These are phyloP conservation scores for Pachyrhynchus sulphureomaculatus DNA, from an alignment of 1,140 invertebrate species.

Conservation along the genomic window DNA sequence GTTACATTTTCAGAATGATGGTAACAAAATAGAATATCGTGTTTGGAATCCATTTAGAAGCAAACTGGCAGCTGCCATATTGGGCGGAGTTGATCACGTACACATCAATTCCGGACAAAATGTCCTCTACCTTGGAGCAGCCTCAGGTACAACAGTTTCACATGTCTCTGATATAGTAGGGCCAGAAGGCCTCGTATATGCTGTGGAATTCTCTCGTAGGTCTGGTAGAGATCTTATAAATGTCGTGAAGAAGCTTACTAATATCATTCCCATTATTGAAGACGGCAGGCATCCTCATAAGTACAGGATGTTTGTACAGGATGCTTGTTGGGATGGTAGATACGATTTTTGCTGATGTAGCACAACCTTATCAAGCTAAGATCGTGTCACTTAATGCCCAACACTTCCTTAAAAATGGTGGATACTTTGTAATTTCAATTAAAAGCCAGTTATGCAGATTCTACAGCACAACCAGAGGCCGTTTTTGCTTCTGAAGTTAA, in stretches of 20 bases:
- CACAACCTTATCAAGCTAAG: conserved; percentile 97
- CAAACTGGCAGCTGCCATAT: neutral
- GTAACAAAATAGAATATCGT: neutral
- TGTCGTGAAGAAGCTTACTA: conserved; percentile 96
- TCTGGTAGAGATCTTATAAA: conserved; percentile 90
- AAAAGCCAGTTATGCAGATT: conserved; percentile 99
- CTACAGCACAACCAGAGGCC: conserved; percentile 93
- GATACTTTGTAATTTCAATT: conserved; percentile 98
- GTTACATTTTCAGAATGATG: too few relatives aligned
- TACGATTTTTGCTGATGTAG: conserved; percentile 91
- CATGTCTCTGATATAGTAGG: neutral
- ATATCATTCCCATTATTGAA: conserved; percentile 99
- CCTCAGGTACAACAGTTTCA: neutral
- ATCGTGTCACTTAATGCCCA: conserved; percentile 97
- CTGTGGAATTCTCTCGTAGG: conserved; percentile 82
- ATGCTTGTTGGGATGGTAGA: conserved; percentile 93
- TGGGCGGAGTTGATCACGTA: neutral
- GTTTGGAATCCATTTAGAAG: neutral
- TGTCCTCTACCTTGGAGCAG: neutral
- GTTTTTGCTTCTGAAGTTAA: too few relatives aligned
- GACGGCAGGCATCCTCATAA: conserved; percentile 98
- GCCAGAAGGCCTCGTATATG: neutral
- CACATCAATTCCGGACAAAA: neutral
- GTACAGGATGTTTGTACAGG: too few relatives aligned
- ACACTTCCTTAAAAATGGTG: conserved; percentile 93